Conservation (phyloP, 2,113 vertebrate genomes). For the Petromus typicus region DNA sequence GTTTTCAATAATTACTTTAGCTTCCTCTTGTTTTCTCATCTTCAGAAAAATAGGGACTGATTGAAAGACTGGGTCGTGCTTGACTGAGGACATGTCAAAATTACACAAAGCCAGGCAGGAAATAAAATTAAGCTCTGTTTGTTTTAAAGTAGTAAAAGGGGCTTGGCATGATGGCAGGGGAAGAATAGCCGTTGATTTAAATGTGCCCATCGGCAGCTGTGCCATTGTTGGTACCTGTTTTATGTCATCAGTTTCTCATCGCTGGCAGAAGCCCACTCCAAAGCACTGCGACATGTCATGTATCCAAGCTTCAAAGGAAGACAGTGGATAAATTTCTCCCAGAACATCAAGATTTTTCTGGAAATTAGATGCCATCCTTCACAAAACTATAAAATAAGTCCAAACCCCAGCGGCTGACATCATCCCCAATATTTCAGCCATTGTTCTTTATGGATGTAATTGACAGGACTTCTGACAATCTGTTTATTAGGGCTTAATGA, state of each 20-base stretch:
- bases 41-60: constrained; percentile 86
- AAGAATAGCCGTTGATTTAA: constrained; percentile 85
- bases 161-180: constrained; percentile 31
- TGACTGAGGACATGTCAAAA: constrained; percentile 82
- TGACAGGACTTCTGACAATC: not conserved
- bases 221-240: constrained; percentile 80
- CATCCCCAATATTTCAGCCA: not conserved
- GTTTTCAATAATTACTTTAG: constrained; percentile 85
- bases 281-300: not conserved
- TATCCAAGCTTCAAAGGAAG: not conserved
- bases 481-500: not conserved
- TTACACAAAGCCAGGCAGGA: constrained; percentile 80
- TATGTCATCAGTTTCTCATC: not conserved
- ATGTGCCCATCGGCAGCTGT: constrained; percentile 81
- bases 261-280: not conserved
- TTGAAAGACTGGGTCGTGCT: constrained; percentile 84
- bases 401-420: not conserved
- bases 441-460: not conserved
- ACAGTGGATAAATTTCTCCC: not conserved
- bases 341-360: not conserved
- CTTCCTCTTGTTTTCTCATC: constrained; percentile 81
- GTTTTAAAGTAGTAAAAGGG: constrained; percentile 77
- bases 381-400: not conserved
- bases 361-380: not conserved
- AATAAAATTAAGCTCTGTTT: constrained; percentile 84